phyloP scores from a whole-genome alignment of 1,140 invertebrate genomes.

The Oedothorax gibbosus region DNA sequence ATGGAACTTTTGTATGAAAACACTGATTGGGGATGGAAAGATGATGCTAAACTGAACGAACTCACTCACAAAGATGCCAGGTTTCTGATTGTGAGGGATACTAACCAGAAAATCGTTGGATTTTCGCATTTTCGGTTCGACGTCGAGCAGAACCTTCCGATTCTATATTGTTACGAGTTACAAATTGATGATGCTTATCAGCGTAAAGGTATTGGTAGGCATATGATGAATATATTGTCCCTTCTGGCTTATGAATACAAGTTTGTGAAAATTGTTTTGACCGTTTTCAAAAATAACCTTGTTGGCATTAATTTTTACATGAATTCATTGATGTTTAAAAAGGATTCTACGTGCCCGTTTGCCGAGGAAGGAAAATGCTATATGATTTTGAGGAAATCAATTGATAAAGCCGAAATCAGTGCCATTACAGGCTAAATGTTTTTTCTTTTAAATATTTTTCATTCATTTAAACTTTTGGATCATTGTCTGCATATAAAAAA shows the following conservation, averaged over 20 bases:
- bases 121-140: slow-evolving; percentile 65
- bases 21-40: slow-evolving; percentile 65
- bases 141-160: slow-evolving; percentile 56
- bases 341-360: slow-evolving; percentile 61
- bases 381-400: slow-evolving; percentile 55
- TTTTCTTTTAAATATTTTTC: no score
- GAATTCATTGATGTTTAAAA: slow-evolving; percentile 54
- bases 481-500: no score
- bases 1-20: slow-evolving; percentile 64
- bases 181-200: slow-evolving; percentile 60
- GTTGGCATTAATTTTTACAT: slow-evolving; percentile 68
- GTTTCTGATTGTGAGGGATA: slow-evolving; percentile 62
- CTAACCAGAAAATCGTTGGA: slow-evolving; percentile 47
- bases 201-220: slow-evolving; percentile 62
- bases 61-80: slow-evolving; percentile 62
- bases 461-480: no score
- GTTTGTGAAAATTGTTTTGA: slow-evolving; percentile 71
- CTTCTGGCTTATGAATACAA: slow-evolving; percentile 66
- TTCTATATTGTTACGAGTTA: slow-evolving; percentile 65
- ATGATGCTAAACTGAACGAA: slow-evolving; percentile 62
- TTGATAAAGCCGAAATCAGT: slow-evolving; percentile 35
- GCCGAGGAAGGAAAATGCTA: slow-evolving; percentile 57
- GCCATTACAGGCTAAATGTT: slow-evolving; percentile 1
- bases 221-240: slow-evolving; percentile 62
- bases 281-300: slow-evolving; percentile 69